These are phyloP conservation scores for Isichthys henryi DNA, from an alignment of 2,113 vertebrate species.

Conservation along the genomic window DNA sequence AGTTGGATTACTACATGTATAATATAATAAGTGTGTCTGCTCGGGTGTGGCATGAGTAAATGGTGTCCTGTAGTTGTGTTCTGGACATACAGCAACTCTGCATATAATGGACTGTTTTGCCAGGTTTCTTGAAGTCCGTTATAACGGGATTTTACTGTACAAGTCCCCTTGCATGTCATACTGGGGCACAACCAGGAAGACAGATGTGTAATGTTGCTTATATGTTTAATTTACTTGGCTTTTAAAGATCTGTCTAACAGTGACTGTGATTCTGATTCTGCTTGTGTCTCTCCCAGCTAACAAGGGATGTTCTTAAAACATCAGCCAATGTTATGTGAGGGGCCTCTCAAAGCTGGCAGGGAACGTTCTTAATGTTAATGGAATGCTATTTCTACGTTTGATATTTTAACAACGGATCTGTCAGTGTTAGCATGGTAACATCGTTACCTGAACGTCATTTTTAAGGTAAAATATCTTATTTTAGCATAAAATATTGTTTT, in stretches of 20 bases:
- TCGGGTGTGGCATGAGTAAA: too few species aligned
- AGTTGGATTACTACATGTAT: too few species aligned
- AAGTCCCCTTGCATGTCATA: neutral
- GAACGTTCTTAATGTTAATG: neutral
- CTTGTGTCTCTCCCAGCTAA: neutral
- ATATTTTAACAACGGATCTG: neutral
- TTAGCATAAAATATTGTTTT: neutral
- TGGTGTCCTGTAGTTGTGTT: too few species aligned
- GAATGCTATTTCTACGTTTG: neutral
- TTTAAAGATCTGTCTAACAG: neutral
- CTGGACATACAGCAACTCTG: too few species aligned
- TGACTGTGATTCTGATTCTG: neutral
- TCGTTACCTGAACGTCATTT: neutral
- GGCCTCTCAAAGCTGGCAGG: neutral
- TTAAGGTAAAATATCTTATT: neutral
- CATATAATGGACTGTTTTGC: too few species aligned
- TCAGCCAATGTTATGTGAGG: neutral
- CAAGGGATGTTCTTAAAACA: neutral
- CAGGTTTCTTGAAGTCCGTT: too few species aligned
- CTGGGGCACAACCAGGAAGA: neutral
- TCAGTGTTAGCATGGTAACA: neutral
- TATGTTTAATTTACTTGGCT: neutral
- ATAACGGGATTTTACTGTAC: too few species aligned
- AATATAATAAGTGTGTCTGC: too few species aligned
- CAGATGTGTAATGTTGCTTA: neutral